A percentile compares a stretch with the other conserved stretches of the same genome.
Evolutionary conservation across 2,113 vertebrate genomes (phyloP).

Genomic region (Elachura formosa): DNA sequence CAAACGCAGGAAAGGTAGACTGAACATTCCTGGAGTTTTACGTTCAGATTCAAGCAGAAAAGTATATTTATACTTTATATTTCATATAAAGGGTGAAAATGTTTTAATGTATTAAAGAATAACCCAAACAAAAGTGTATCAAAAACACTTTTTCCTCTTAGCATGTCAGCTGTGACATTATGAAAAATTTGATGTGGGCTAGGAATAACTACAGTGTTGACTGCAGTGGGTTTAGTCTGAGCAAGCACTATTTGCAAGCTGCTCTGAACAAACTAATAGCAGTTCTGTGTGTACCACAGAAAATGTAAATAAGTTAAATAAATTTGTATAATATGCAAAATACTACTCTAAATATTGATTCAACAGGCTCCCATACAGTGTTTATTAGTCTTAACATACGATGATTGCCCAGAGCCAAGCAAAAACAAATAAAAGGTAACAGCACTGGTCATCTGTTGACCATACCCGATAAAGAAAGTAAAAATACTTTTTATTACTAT

Average conservation of each 20-base stretch:
- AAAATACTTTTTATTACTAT: neutral
- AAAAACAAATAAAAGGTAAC: neutral
- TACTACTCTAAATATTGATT: neutral
- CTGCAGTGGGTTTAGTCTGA: neutral
- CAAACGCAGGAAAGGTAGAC: neutral
- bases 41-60: neutral
- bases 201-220: neutral
- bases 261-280: neutral
- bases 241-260: neutral
- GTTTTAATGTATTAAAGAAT: neutral
- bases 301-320: neutral
- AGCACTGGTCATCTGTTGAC: neutral
- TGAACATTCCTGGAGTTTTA: neutral
- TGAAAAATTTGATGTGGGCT: neutral
- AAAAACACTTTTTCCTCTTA: neutral
- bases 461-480: neutral
- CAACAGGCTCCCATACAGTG: fast-evolving
- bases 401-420: neutral
- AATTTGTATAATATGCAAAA: neutral
- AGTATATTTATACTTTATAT: neutral
- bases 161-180: neutral
- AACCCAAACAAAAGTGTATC: neutral
- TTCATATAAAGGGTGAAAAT: neutral
- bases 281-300: neutral
- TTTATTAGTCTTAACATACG: neutral